Base-by-base conservation (phyloP, 2,113 vertebrate genomes). In the Aplodontia rufa region DNA sequence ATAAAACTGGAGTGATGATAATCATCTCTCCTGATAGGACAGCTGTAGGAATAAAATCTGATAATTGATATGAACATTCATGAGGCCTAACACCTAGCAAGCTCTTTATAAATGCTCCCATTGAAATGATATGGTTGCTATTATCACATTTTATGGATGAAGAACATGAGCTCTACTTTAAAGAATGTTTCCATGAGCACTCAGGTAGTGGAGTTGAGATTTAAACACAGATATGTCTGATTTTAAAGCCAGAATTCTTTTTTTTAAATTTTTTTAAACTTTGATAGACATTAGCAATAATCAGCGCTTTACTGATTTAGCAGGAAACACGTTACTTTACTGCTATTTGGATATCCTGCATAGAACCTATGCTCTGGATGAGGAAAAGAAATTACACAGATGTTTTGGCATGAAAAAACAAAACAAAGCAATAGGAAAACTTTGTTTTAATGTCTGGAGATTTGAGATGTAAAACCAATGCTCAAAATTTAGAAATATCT, bases 261-360 rank as follows among this genome's bases (percentile, higher is more conserved):
- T n/a, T 30, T 95, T 68, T 30, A 45, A 60, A 16, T 37, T 42
- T 75, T 53, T 86, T 83, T 80, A 37, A 60, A 95, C 49, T 92
- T 82, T 64, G 91, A 69, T 4, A 80, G 51, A 78, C 35, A 47
- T 84, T 82, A 89, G 78, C 71, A 86, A 53, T 96, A 94, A 95
- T 93, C 42, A 24, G 75, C 62, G 91, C 30, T 90, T 76, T 92
- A 94, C 90, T 87, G n/a, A 81, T 85, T 93, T 96, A 87, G 89
- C 42, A 96, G 91, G 79, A 89, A 71, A 80, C 86, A 37, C 1
- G 32, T 69, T 90, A 24, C 45, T 85, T 37, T 91, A 58, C 20
- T 88, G 51, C 87, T 97, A 96, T 96, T 85, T 97, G 94, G 94
- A 96, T 58, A 51, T 91, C 40, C 89, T 72, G 87, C 95, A 80